Percentiles rank a stretch among this genome's conserved stretches.
Evolutionary conservation across 2,797 vertebrate genomes (phyloP).

Genomic region (Girardinus metallicus): DNA sequence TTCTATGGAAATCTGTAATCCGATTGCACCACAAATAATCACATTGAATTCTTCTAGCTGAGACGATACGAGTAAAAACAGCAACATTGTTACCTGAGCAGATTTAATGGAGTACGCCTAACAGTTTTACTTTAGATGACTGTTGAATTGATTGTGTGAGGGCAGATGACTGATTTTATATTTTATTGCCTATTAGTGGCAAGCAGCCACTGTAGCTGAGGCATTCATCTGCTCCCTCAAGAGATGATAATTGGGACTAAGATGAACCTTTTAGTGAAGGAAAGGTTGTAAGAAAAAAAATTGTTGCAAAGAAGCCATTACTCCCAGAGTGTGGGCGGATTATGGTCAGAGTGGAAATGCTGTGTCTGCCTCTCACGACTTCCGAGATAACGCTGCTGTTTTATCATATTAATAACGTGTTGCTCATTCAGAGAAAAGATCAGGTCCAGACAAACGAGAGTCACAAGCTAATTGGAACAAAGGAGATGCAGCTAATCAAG

Average conservation of each 20-base stretch:
- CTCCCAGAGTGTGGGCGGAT: not conserved
- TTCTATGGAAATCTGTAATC: not conserved
- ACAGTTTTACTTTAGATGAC: not conserved
- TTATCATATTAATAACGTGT: not conserved
- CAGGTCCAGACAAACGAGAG: not conserved
- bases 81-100: not conserved
- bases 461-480: not conserved
- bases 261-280: not conserved
- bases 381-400: not conserved
- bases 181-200: not conserved
- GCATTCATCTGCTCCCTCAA: not conserved
- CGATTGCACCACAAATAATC: not conserved
- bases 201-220: not conserved
- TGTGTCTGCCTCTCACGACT: not conserved
- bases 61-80: not conserved
- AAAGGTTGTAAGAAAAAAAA: not conserved
- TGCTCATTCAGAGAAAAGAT: not conserved
- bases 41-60: not conserved
- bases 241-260: slow-evolving; percentile 3
- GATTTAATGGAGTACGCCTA: not conserved
- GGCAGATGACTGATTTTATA: not conserved
- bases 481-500: not conserved
- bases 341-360: not conserved
- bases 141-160: not conserved
- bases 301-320: not conserved